Percentiles rank a stretch among this genome's conserved stretches.
Conservation (phyloP, 2,113 vertebrate genomes). For the Elaphurus davidianus region DNA sequence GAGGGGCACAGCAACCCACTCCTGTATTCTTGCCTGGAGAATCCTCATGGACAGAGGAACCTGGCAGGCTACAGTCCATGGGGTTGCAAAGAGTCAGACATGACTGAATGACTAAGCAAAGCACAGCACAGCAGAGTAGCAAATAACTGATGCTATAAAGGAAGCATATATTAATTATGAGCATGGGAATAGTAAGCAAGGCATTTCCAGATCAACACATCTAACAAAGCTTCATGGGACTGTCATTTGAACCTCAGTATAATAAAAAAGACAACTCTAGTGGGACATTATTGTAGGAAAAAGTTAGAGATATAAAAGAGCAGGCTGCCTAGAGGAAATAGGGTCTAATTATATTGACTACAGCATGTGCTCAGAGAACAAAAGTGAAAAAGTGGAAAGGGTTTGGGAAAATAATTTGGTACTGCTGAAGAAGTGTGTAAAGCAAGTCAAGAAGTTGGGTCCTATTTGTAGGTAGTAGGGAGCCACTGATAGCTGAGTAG, state of each 20-base stretch:
- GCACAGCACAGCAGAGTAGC: background rate
- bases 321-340: background rate
- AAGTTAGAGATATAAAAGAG: background rate
- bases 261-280: background rate
- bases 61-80: background rate
- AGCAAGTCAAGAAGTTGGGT: background rate
- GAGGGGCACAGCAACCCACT: background rate
- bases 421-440: background rate
- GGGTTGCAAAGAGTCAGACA: background rate
- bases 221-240: background rate
- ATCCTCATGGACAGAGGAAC: background rate
- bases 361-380: background rate
- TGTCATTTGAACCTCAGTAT: background rate
- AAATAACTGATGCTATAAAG: background rate
- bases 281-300: background rate
- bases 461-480: background rate
- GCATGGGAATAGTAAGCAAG: background rate
- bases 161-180: background rate
- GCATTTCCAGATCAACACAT: background rate
- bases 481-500: background rate
- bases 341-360: background rate
- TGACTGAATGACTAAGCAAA: background rate
- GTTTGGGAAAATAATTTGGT: background rate
- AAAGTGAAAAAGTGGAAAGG: background rate
- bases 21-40: background rate